Evolutionary conservation across 2,113 vertebrate genomes (phyloP).

Genomic region (Fulmarus glacialis): DNA sequence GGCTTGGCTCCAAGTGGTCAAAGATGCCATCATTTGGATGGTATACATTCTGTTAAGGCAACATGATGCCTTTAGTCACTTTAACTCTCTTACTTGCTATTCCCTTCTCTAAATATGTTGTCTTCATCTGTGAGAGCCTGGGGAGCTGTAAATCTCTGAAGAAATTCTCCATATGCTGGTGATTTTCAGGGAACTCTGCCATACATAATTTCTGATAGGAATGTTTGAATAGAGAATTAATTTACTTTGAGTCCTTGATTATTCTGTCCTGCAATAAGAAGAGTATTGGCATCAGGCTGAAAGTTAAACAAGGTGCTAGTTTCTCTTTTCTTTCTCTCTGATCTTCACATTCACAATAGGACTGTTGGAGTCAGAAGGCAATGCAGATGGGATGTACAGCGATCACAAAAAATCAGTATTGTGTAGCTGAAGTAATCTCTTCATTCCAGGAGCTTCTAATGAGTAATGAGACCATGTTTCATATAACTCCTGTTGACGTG

Average conservation of each 20-base stretch:
- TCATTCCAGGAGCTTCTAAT: neutral
- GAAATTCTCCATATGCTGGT: constrained; percentile 62
- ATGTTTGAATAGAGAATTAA: constrained; percentile 54
- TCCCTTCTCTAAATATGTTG: constrained; percentile 24
- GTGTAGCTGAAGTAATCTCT: neutral
- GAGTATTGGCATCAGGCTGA: constrained; percentile 15
- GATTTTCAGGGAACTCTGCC: constrained; percentile 65
- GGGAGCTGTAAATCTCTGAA: constrained; percentile 51
- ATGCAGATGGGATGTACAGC: neutral
- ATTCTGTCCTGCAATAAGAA: constrained; percentile 9
- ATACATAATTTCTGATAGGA: constrained; percentile 55
- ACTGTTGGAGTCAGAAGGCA: neutral
- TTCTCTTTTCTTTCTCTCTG: neutral
- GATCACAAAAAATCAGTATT: neutral
- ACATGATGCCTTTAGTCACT: neutral
- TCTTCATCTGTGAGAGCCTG: constrained; percentile 32
- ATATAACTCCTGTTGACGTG: constrained; percentile 11
- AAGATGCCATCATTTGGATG: neutral
- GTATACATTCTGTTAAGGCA: neutral
- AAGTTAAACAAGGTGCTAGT: neutral
- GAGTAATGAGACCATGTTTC: neutral
- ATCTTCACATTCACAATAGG: neutral
- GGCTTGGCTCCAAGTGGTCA: neutral
- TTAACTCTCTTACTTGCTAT: neutral
- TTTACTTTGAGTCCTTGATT: constrained; percentile 29